A percentile compares a stretch with the other conserved stretches of the same genome.
Conservation (phyloP, 2,888 invertebrate species). For the Chloroclysta siterata region DNA sequence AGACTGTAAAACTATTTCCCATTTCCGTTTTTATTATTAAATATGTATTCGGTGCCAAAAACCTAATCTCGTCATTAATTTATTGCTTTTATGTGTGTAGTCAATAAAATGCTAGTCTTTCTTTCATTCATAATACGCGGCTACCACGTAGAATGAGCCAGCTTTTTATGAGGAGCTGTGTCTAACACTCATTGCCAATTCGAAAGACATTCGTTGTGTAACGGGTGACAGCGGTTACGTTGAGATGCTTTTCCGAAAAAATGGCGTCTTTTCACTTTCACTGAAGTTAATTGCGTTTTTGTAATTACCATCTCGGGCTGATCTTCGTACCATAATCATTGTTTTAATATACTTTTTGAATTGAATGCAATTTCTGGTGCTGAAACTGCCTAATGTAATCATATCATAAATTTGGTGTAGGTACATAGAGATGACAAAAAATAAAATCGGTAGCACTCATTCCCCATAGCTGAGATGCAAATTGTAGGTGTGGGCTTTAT, state of each 20-base stretch:
- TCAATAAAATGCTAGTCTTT: background rate
- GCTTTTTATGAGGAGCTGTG: constrained; percentile 10
- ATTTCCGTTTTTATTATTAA: too few relatives aligned
- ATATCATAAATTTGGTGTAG: too few relatives aligned
- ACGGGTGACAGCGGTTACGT: constrained; percentile 54
- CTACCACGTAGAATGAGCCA: background rate
- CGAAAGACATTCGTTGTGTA: constrained; percentile 57
- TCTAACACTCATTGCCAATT: constrained; percentile 55
- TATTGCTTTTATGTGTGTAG: too few relatives aligned
- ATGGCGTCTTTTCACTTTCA: constrained; percentile 49
- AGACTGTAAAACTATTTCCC: too few relatives aligned
- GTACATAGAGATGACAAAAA: too few relatives aligned
- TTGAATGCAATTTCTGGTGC: background rate
- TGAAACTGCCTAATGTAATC: too few relatives aligned
- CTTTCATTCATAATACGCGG: background rate
- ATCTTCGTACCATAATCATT: constrained; percentile 9
- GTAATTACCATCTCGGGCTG: constrained; percentile 44
- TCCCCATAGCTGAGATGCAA: too few relatives aligned
- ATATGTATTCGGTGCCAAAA: too few relatives aligned
- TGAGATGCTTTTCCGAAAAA: constrained; percentile 53
- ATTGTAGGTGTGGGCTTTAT: too few relatives aligned
- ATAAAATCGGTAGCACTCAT: too few relatives aligned
- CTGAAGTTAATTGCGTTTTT: constrained; percentile 50
- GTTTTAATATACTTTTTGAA: background rate
- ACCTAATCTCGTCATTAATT: too few relatives aligned